Evolutionary conservation across 2,888 invertebrate species (phyloP), one percentile per base, ranked within the genome.

Genomic region (Isoperla grammatica): DNA sequence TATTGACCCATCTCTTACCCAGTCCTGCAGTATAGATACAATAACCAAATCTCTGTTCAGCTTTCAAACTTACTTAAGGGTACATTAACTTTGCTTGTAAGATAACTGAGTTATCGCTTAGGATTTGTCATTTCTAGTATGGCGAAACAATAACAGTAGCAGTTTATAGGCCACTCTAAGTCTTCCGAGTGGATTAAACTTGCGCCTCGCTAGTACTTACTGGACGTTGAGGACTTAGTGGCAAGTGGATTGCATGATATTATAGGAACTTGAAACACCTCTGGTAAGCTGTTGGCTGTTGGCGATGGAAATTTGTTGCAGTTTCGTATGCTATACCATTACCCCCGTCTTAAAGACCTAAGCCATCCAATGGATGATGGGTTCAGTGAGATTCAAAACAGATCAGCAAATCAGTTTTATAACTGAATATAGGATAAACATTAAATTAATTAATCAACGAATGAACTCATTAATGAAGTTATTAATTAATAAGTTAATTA

Each of bases 191-290:
- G 35, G 50, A 50, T 50, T 50, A 50, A 50, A 50, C 50, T 35
- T 8, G 8, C 17, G 17, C 45, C 45, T 45, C 45, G 6, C 45
- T 17, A 8, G 15, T 45, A 40, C 40, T 45, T 45, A 45, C 45
- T 19, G 45, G 45, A 50, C 29, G 29, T 29, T 8, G 29, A 50
- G 50, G 29, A 50, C 35, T 50, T 50, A 48, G 50, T 15, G 35
- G 50, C 23, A 50, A 50, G 35, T 50, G 50, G 50, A 50, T 50
- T 50, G 23, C 50, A 50, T 50, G 50, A 50, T 50, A 50, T 50
- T 50, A 50, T 35, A 35, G 50, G 13, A 50, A 50, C 50, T 50
- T 50, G 37, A 50, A 15, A 29, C 50, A 50, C 45, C 45, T 45
- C 19, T 11, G 4, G 35, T 35, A 50, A 35, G 50, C 50, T 50